Base-by-base conservation (phyloP, 1,140 invertebrate genomes). In the Calycopis cecrops region DNA sequence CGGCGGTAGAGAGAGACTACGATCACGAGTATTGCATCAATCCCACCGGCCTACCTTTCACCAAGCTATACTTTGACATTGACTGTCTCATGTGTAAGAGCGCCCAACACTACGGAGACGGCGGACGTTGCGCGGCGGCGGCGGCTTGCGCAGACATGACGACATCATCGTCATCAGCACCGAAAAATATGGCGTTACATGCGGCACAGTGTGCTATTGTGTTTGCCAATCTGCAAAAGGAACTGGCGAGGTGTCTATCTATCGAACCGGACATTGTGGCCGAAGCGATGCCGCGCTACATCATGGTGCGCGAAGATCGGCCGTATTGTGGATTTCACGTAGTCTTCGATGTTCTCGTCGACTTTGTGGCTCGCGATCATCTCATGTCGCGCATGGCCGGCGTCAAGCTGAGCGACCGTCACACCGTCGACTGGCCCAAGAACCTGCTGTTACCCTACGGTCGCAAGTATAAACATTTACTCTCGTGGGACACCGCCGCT, bases 351-450 rank as follows among this genome's bases (percentile, higher is more conserved):
- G 47, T 48, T n/a, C 47, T 48, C 17, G 18, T 48, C n/a, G 47
- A 48, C 47, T 48, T 48, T 21, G 47, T 48, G 47, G 47, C 47
- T n/a, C 47, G 47, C 42, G 42, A 47, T n/a, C n/a, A n/a, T n/a
- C n/a, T n/a, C n/a, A n/a, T n/a, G n/a, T n/a, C n/a, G n/a, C n/a
- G n/a, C n/a, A n/a, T n/a, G n/a, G n/a, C n/a, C n/a, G n/a, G n/a
- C n/a, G n/a, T n/a, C n/a, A n/a, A n/a, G n/a, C n/a, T 48, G 44
- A 48, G 44, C 44, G 44, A 48, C 44, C 44, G 44, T 11, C 44
- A 48, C 17, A 18, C n/a, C 17, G 28, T 48, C 44, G 44, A 48
- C 17, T 48, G 44, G 44, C 47, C 21, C 47, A 48, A 48, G 21
- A 48, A 48, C 47, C 47, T 48, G 21, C 47, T 48, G 47, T 28